Evolutionary conservation across 2,797 vertebrate genomes (phyloP).

Genomic region (Nyctibius grandis): DNA sequence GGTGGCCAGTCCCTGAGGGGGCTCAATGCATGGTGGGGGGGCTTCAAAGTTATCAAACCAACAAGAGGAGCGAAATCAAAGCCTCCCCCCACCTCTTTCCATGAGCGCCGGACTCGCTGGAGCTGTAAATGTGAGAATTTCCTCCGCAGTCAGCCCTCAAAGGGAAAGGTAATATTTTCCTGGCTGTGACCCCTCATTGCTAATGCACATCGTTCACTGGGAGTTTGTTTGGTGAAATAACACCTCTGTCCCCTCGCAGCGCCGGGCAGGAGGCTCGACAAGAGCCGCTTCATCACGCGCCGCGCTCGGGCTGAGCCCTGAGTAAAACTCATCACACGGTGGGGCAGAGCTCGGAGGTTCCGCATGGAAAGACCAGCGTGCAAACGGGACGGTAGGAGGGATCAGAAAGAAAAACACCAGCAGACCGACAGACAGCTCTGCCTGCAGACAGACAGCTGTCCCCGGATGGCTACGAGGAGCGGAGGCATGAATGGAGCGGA

Average conservation of each 20-base stretch:
- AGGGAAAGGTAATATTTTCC: conserved; percentile 85
- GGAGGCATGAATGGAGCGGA: background rate
- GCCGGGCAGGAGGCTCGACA: conserved; percentile 25
- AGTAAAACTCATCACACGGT: rapidly evolving
- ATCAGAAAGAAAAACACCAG: background rate
- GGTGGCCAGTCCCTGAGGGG: background rate
- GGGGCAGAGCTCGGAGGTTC: background rate
- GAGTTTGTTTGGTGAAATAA: conserved; percentile 82
- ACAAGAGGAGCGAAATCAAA: conserved; percentile 3
- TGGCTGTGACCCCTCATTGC: conserved; percentile 77
- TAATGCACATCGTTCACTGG: conserved; percentile 67
- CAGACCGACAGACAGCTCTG: rapidly evolving
- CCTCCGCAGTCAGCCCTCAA: conserved; percentile 79
- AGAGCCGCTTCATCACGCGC: conserved; percentile 30
- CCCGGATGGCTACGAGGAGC: rapidly evolving
- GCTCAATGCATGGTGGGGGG: background rate
- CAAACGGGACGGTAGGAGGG: rapidly evolving
- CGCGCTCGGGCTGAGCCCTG: background rate
- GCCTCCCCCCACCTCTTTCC: conserved; percentile 38
- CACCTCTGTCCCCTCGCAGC: conserved; percentile 74
- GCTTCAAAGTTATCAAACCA: background rate
- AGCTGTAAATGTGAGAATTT: conserved; percentile 82
- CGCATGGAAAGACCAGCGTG: rapidly evolving
- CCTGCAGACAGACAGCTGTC: background rate
- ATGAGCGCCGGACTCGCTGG: conserved; percentile 46